Evolutionary conservation across 2,888 invertebrate species (phyloP).

Genomic region (Pandemis heparana): DNA sequence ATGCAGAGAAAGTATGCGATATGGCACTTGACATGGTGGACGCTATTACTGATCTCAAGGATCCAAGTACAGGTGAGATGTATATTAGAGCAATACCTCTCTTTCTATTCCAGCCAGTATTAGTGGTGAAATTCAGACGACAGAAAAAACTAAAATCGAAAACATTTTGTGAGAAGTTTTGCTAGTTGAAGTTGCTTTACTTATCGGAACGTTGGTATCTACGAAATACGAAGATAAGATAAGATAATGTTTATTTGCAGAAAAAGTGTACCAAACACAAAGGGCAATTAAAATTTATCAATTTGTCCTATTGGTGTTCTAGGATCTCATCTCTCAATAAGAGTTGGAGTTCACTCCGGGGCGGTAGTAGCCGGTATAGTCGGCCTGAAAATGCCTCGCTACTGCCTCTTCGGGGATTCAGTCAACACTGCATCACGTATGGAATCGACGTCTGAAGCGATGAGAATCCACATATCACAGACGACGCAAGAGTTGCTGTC

Average conservation of each 20-base stretch:
- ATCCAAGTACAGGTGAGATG: conserved; percentile 93
- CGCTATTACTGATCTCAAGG: conserved; percentile 95
- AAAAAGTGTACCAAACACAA: too few relatives aligned
- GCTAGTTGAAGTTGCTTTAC: too few relatives aligned
- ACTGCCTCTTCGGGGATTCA: conserved; percentile 95
- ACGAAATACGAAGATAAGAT: too few relatives aligned
- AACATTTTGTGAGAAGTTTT: too few relatives aligned
- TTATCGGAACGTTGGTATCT: too few relatives aligned
- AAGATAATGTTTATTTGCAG: too few relatives aligned
- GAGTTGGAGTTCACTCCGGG: conserved; percentile 96
- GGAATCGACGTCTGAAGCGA: conserved; percentile 96
- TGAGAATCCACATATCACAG: conserved; percentile 98
- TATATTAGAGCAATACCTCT: not conserved
- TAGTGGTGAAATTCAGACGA: too few relatives aligned
- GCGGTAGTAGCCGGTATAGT: conserved; percentile 97
- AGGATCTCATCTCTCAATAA: conserved; percentile 93
- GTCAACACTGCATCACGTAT: conserved; percentile 96
- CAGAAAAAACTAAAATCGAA: too few relatives aligned
- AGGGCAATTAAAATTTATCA: too few relatives aligned
- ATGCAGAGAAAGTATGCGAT: conserved; percentile 96
- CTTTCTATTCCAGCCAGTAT: too few relatives aligned
- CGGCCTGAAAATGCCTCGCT: conserved; percentile 96
- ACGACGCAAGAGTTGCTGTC: conserved; percentile 92
- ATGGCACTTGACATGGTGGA: conserved; percentile 99
- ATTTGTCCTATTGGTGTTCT: conserved; percentile 43